These are phyloP conservation scores for Tragopan temminckii DNA, from an alignment of 2,797 vertebrate species.

Conservation along the genomic window DNA sequence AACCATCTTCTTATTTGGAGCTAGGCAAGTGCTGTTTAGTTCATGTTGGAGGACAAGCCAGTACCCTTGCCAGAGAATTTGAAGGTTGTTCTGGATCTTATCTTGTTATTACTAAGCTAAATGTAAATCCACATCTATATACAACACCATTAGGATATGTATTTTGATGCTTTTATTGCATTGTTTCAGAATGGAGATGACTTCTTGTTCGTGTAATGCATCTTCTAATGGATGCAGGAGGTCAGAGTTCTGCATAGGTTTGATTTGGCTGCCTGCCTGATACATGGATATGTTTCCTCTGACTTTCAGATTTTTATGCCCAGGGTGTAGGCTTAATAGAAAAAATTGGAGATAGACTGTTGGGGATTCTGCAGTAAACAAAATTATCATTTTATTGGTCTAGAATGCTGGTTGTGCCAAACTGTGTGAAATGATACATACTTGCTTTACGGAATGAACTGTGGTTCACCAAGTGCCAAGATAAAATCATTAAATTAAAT, in stretches of 20 bases:
- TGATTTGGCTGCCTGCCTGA: background rate
- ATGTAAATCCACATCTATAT: accelerated
- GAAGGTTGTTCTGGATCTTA: background rate
- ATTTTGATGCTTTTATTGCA: background rate
- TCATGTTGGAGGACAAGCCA: background rate
- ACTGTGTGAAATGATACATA: background rate
- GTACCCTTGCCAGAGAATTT: background rate
- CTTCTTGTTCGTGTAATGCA: background rate
- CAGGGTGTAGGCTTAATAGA: background rate
- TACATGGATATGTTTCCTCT: background rate
- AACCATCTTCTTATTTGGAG: background rate
- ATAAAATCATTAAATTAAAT: background rate
- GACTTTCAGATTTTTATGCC: background rate
- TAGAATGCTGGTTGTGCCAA: background rate
- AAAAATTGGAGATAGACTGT: background rate
- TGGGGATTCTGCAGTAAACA: background rate
- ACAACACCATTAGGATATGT: background rate
- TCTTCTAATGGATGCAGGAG: background rate
- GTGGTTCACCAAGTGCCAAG: background rate
- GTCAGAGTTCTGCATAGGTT: background rate
- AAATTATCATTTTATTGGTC: background rate
- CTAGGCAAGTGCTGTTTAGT: background rate
- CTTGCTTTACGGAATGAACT: background rate
- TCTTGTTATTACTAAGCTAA: background rate
- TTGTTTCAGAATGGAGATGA: background rate